phyloP scores from a whole-genome alignment of 2,797 vertebrate genomes.

The Clarias fuscus region DNA sequence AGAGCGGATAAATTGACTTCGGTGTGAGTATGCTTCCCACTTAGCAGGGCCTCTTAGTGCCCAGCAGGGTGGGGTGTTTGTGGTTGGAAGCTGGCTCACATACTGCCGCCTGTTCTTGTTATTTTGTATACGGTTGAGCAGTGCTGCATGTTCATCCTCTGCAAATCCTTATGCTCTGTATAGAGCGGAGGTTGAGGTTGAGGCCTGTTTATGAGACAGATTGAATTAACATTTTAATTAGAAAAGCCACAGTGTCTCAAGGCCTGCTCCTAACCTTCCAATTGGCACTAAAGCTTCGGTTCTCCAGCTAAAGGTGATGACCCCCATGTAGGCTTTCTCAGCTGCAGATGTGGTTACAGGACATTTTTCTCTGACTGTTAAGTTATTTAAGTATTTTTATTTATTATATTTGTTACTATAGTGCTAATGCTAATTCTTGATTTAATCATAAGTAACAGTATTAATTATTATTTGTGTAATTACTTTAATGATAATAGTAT shows the following conservation, averaged over 20 bases:
- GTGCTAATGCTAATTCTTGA: not conserved
- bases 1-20: slow-evolving; percentile 60
- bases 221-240: slow-evolving; percentile 1
- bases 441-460: not conserved
- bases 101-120: slow-evolving; percentile 55
- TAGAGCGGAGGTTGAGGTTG: not conserved
- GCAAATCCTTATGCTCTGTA: slow-evolving; percentile 57
- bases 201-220: slow-evolving; percentile 16
- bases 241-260: slow-evolving; percentile 5
- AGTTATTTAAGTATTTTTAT: too few species aligned
- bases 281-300: not conserved
- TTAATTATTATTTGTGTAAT: not conserved
- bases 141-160: slow-evolving; percentile 67
- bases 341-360: not conserved
- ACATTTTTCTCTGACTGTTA: not conserved
- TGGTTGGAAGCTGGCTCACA: slow-evolving; percentile 31
- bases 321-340: not conserved
- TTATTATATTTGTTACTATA: not conserved
- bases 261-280: slow-evolving; percentile 6
- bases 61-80: slow-evolving; percentile 49
- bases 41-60: slow-evolving; percentile 60
- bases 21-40: slow-evolving; percentile 65
- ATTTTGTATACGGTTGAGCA: slow-evolving; percentile 64
- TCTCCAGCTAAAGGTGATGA: not conserved
- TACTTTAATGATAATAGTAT: not conserved